phyloP scores from a whole-genome alignment of 2,888 invertebrate genomes.

The Muscina levida region DNA sequence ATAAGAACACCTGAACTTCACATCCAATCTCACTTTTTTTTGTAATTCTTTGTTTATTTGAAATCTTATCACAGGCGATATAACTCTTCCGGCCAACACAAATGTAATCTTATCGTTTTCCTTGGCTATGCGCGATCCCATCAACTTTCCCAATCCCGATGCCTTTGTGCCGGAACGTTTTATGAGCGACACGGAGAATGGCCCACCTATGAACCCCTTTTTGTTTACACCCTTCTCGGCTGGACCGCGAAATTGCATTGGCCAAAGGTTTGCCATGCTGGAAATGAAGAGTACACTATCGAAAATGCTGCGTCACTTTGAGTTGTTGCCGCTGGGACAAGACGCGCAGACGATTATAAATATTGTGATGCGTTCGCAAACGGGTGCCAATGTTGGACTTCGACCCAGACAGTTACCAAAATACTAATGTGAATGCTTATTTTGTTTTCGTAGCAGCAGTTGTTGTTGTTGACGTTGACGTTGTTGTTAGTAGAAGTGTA shows the following conservation, averaged over 20 bases:
- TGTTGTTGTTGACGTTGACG: no score
- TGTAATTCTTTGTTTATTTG: no score
- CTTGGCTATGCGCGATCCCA: constrained; percentile 73
- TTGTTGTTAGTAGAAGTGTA: no score
- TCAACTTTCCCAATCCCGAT: constrained; percentile 74
- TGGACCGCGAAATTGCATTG: constrained; percentile 78
- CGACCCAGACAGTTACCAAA: constrained; percentile 61
- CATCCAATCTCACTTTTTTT: no score
- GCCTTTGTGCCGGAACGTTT: constrained; percentile 76
- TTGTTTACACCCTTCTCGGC: constrained; percentile 76
- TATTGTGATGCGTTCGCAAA: constrained; percentile 73
- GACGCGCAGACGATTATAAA: constrained; percentile 70
- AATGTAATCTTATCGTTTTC: constrained; percentile 72
- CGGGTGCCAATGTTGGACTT: constrained; percentile 74
- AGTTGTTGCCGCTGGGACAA: constrained; percentile 73
- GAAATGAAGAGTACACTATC: constrained; percentile 76
- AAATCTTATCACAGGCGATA: constrained; percentile 74
- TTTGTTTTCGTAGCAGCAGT: not conserved
- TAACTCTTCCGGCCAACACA: constrained; percentile 71
- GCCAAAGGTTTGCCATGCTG: constrained; percentile 77
- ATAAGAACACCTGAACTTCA: no score
- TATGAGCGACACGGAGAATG: constrained; percentile 79
- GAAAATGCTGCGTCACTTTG: constrained; percentile 73
- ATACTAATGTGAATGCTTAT: not conserved
- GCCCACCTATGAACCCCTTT: constrained; percentile 72